A percentile compares a stretch with the other conserved stretches of the same genome.
phyloP scores from a whole-genome alignment of 2,888 invertebrate species.

The Brachylomia viminalis region DNA sequence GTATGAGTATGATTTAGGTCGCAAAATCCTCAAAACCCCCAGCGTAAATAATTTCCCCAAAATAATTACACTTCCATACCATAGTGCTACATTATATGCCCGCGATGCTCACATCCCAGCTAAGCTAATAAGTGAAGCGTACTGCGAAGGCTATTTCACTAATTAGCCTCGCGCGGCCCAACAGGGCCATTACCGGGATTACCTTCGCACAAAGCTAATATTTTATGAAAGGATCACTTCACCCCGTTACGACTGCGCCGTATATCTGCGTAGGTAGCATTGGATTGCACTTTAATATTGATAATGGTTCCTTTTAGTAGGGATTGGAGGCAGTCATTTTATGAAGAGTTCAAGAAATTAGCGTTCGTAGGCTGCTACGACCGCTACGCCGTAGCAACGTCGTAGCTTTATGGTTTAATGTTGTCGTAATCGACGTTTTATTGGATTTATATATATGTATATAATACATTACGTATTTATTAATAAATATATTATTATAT shows the following conservation, averaged over 20 bases:
- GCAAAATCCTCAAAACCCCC: background rate
- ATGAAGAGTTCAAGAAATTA: background rate
- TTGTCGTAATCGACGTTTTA: background rate
- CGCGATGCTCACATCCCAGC: conserved; percentile 17
- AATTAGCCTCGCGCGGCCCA: conserved; percentile 63
- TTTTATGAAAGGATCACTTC: conserved; percentile 72
- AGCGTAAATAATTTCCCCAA: background rate
- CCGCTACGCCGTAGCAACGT: conserved; percentile 44
- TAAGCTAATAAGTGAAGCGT: conserved; percentile 44
- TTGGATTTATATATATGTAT: no score
- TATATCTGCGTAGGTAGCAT: conserved; percentile 35
- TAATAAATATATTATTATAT: no score
- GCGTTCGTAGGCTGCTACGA: conserved; percentile 31
- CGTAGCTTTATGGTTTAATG: conserved; percentile 8
- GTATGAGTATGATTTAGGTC: no score
- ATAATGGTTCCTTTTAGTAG: conserved; percentile 42
- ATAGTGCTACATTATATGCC: conserved; percentile 9
- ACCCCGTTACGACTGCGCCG: conserved; percentile 53
- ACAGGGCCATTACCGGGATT: conserved; percentile 73
- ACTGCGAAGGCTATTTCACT: conserved; percentile 61
- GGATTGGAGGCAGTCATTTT: conserved; percentile 17
- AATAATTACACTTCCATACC: conserved; percentile 16
- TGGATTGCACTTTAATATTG: conserved; percentile 54
- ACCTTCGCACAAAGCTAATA: conserved; percentile 71
- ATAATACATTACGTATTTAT: no score